Base-by-base conservation (phyloP, 2,888 invertebrate species). In the Brenthis ino region DNA sequence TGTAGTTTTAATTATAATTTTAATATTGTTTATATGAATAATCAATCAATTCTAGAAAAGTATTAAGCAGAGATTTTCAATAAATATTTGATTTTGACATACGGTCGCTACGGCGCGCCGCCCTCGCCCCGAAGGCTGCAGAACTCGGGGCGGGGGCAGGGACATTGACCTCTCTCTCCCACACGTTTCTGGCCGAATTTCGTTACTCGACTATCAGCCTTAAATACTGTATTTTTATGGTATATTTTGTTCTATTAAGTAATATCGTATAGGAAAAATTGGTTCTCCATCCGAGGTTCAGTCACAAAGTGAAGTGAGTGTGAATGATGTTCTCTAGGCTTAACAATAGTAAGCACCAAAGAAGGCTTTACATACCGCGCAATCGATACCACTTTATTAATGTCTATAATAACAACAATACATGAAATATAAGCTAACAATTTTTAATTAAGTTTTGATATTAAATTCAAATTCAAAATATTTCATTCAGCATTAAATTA, bases 91-190 rank as follows among this genome's bases (percentile, higher is more conserved):
- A 76, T 75, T 76, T 67, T 68, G 74, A 72, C 74, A 76, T 71
- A 71, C 72, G 69, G 65, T 71, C 68, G 65, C 67, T 67, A 67
- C 70, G 69, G 61, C 65, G 63, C 71, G 74, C 68, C 69, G 67
- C 70, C 70, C 71, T 70, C 66, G 71, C 69, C 58, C 67, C 60
- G 70, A 69, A 65, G 67, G 70, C 74, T 72, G 67, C 70, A 64
- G 64, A 72, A 60, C 70, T 70, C 73, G 67, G 58, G 67, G 67
- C 64, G 70, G 55, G 71, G 69, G 79, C 71, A 77, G 83, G 86
- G 82, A 80, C 87, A 82, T 82, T 88, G 88, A 89, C 89, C 89
- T 88, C 78, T 87, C 85, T 65, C 69, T 85, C 80, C 79, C 80
- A 80, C 80, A 75, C 79, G 70, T 75, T 79, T 72, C 77, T 67